Percentiles rank a stretch among this genome's conserved stretches.
Conservation (phyloP, 2,113 vertebrate genomes). For the Lucifuga dentata region DNA sequence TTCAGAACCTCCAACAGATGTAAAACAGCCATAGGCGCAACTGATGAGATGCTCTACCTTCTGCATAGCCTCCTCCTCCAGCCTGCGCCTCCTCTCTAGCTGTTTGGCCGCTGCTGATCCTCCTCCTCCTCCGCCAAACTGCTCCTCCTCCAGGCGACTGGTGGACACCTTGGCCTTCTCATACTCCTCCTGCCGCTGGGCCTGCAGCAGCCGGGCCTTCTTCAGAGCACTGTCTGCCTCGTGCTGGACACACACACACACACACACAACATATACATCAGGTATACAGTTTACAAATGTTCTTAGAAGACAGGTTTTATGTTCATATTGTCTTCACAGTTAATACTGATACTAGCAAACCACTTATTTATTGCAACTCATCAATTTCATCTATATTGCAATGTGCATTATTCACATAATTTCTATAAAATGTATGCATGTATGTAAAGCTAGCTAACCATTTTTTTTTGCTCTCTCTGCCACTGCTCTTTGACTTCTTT, state of each 20-base stretch:
- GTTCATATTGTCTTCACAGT: no score
- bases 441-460: constrained; percentile 79
- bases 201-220: constrained; percentile 90
- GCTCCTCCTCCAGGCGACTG: constrained; percentile 92
- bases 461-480: constrained; percentile 96
- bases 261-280: not conserved
- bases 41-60: constrained; percentile 83
- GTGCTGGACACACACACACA: constrained; percentile 80
- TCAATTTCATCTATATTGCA: no score
- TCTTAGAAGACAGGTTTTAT: no score
- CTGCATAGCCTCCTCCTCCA: constrained; percentile 95
- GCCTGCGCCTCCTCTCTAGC: constrained; percentile 90
- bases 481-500: constrained; percentile 98
- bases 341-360: no score
- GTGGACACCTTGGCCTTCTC: constrained; percentile 92
- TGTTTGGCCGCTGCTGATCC: constrained; percentile 85
- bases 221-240: constrained; percentile 90
- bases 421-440: not conserved
- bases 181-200: constrained; percentile 94
- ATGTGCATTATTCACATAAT: no score
- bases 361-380: no score
- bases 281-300: no score
- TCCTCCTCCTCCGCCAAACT: constrained; percentile 80
- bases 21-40: not conserved
- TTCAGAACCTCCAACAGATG: no score